Percentiles rank a stretch among this genome's conserved stretches.
Conservation (phyloP, 2,797 vertebrate genomes). For the Odontamblyopus lacepedii region DNA sequence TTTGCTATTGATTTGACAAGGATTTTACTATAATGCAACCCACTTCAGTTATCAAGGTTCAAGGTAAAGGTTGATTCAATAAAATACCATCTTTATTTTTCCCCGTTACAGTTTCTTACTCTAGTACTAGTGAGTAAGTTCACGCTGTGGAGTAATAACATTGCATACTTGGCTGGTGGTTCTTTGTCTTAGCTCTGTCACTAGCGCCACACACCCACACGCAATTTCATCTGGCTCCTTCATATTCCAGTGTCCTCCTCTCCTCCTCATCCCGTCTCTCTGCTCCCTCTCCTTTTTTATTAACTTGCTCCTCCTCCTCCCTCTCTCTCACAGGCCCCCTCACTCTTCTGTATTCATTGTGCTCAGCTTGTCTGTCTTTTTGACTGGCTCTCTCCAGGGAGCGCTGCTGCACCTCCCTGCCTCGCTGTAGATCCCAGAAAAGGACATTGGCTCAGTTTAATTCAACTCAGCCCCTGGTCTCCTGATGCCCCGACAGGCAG, state of each 20-base stretch:
- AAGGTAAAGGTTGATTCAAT: background rate
- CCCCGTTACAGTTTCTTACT: background rate
- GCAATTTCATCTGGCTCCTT: conserved; percentile 23
- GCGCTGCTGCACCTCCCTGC: conserved; percentile 53
- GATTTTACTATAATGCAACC: background rate
- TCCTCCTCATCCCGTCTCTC: conserved; percentile 22
- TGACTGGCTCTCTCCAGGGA: conserved; percentile 54
- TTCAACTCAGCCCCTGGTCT: conserved; percentile 69
- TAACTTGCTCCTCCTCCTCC: conserved; percentile 40
- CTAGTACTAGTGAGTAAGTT: background rate
- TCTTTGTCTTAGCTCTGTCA: conserved; percentile 18
- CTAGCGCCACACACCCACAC: conserved; percentile 11
- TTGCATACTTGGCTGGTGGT: conserved; percentile 5
- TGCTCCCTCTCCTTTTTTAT: conserved; percentile 28
- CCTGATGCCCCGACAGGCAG: conserved; percentile 64
- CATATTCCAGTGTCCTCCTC: conserved; percentile 31
- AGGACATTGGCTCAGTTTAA: conserved; percentile 75
- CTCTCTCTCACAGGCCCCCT: conserved; percentile 16
- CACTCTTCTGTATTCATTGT: conserved; percentile 15
- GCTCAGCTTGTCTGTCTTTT: conserved; percentile 25
- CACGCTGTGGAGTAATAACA: background rate
- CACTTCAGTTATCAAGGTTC: background rate
- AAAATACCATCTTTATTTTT: background rate
- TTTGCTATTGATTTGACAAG: background rate
- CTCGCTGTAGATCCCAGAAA: conserved; percentile 67